phyloP scores from a whole-genome alignment of 1,140 invertebrate species.

The Pygmarrhopalites habei region DNA sequence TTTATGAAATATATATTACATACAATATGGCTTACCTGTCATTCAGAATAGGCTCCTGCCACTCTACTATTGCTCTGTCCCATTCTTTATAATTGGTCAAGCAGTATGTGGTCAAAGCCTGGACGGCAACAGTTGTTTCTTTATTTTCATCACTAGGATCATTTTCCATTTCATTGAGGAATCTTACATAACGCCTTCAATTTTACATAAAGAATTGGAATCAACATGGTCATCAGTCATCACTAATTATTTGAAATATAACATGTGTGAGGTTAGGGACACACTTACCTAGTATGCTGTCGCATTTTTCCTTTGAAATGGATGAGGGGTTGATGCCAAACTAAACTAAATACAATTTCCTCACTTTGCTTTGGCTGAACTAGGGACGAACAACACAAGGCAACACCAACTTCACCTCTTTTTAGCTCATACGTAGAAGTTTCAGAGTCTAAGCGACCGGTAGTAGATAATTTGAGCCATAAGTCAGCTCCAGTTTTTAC shows the following conservation, averaged over 20 bases:
- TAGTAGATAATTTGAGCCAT: constrained; percentile 56
- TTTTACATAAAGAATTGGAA: too few species aligned
- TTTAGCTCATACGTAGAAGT: constrained; percentile 32
- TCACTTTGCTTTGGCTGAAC: constrained; percentile 50
- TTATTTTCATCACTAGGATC: too few species aligned
- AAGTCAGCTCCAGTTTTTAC: constrained; percentile 55
- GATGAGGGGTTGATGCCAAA: constrained; percentile 82
- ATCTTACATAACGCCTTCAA: too few species aligned
- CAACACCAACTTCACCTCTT: constrained; percentile 44
- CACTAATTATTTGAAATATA: too few species aligned
- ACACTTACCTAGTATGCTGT: constrained; percentile 56
- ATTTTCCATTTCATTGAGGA: too few species aligned
- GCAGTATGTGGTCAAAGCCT: constrained; percentile 65
- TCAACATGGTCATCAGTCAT: too few species aligned
- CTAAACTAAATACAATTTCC: constrained; percentile 65
- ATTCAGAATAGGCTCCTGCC: constrained; percentile 73
- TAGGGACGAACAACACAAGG: constrained; percentile 41
- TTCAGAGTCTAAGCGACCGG: constrained; percentile 51
- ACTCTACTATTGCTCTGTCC: constrained; percentile 73
- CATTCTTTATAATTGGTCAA: constrained; percentile 66
- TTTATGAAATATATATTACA: too few species aligned
- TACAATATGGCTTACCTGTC: too few species aligned
- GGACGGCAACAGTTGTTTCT: too few species aligned
- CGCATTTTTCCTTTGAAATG: constrained; percentile 61
- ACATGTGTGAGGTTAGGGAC: too few species aligned